Percentiles rank a stretch among this genome's conserved stretches.
Evolutionary conservation across 1,140 invertebrate genomes (phyloP).

Genomic region (Teleogryllus occipitalis): DNA sequence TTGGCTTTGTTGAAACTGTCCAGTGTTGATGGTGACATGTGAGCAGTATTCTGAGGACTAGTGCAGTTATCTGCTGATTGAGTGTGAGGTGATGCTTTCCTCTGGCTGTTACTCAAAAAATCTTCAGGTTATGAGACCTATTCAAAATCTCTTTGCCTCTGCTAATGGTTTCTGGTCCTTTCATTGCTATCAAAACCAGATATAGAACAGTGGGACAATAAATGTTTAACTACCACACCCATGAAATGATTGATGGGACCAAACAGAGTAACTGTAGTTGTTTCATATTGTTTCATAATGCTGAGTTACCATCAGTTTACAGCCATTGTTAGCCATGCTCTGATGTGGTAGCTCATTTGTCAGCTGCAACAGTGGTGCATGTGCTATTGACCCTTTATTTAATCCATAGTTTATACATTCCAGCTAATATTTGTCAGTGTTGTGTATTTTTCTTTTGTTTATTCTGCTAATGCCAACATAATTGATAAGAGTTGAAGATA

Average conservation of each 20-base stretch:
- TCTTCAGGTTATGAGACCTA: not conserved
- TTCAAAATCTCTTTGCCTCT: not conserved
- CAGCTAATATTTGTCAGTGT: not conserved
- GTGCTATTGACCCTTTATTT: not conserved
- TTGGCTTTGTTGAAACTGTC: too few species aligned
- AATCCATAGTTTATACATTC: constrained; percentile 1
- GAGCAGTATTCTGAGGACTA: not conserved
- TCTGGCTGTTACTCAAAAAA: not conserved
- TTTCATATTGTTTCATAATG: not conserved
- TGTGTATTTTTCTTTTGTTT: not conserved
- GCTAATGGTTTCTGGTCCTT: constrained; percentile 3
- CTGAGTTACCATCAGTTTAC: not conserved
- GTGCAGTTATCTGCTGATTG: not conserved
- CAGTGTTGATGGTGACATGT: too few species aligned
- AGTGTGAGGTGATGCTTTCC: not conserved
- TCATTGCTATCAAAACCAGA: not conserved
- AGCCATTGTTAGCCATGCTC: not conserved
- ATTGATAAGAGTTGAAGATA: not conserved
- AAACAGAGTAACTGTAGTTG: not conserved
- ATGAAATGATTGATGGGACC: constrained; percentile 4
- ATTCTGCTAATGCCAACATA: not conserved
- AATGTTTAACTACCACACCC: not conserved
- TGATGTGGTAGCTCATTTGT: not conserved
- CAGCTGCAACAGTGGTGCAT: not conserved
- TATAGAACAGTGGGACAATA: not conserved